Evolutionary conservation across 2,113 vertebrate species (phyloP).

Genomic region (Pheucticus melanocephalus): DNA sequence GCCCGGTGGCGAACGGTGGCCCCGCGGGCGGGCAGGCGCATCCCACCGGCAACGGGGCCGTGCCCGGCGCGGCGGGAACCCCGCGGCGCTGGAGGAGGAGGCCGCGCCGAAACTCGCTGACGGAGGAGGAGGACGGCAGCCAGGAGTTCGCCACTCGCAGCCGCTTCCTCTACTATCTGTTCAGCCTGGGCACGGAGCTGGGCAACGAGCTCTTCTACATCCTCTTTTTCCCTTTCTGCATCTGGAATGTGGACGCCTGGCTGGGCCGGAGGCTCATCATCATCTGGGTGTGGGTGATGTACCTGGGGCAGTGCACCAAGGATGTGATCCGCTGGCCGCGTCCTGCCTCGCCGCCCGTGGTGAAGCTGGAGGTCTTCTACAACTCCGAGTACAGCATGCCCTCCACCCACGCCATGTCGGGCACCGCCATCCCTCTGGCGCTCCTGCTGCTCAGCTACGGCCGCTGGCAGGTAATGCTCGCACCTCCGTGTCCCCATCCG

Average conservation of each 20-base stretch:
- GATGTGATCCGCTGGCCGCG: slow-evolving; percentile 90
- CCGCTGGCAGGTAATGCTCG: slow-evolving; percentile 88
- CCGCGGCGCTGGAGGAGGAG: not conserved
- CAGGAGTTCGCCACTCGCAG: slow-evolving; percentile 84
- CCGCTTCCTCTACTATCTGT: slow-evolving; percentile 86
- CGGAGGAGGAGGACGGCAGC: slow-evolving; percentile 75
- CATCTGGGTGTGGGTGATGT: slow-evolving; percentile 98
- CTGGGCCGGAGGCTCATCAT: slow-evolving; percentile 86
- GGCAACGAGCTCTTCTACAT: slow-evolving; percentile 97
- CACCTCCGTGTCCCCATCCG: not conserved
- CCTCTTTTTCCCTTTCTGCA: slow-evolving; percentile 90
- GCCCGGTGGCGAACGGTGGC: slow-evolving; percentile 49
- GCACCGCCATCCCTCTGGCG: slow-evolving; percentile 90
- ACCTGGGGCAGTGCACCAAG: slow-evolving; percentile 96
- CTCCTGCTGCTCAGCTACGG: slow-evolving; percentile 86
- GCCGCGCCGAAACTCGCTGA: slow-evolving; percentile 90
- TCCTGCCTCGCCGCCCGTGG: slow-evolving; percentile 90
- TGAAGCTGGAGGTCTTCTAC: slow-evolving; percentile 96
- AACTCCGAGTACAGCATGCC: slow-evolving; percentile 99
- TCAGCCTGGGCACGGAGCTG: slow-evolving; percentile 91
- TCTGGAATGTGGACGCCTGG: slow-evolving; percentile 91
- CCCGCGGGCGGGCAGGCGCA: not conserved
- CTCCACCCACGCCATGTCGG: slow-evolving; percentile 98
- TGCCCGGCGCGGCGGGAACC: not conserved
- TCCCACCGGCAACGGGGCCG: slow-evolving; percentile 70